A percentile compares a stretch with the other conserved stretches of the same genome.
These are phyloP conservation scores for Vandiemenella viatica DNA, from an alignment of 2,888 invertebrate genomes.

Conservation along the genomic window DNA sequence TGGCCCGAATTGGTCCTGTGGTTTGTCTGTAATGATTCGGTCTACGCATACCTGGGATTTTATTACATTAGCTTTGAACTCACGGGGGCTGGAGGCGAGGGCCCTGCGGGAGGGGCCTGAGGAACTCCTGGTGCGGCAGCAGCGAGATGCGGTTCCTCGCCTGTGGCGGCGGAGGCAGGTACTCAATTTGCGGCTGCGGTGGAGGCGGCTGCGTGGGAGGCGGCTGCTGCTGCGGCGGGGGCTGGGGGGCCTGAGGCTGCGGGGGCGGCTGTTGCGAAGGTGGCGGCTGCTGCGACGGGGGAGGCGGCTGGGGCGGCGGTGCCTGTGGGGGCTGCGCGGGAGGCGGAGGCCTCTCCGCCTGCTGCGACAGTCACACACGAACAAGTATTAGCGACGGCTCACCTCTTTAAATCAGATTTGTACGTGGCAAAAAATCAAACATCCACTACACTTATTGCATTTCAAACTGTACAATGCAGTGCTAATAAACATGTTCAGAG, in stretches of 20 bases:
- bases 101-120: neutral
- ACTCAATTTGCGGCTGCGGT: slow-evolving; percentile 18
- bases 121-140: slow-evolving; percentile 35
- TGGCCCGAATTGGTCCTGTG: no score
- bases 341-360: neutral
- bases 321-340: slow-evolving; percentile 2
- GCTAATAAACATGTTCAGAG: no score
- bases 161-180: slow-evolving; percentile 22
- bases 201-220: slow-evolving; percentile 6
- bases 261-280: slow-evolving; percentile 7
- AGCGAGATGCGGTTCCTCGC: slow-evolving; percentile 47
- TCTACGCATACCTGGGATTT: neutral
- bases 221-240: slow-evolving; percentile 5
- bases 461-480: no score
- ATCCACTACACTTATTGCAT: no score
- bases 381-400: no score
- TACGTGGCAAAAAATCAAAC: no score
- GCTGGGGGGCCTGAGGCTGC: slow-evolving; percentile 4
- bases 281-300: slow-evolving; percentile 1
- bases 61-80: neutral
- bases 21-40: no score
- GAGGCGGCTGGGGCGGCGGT: neutral
- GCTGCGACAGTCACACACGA: no score
- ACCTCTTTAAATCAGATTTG: no score
- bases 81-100: neutral